Base-by-base conservation (phyloP, 2,888 invertebrate genomes). In the Tipula helvola region DNA sequence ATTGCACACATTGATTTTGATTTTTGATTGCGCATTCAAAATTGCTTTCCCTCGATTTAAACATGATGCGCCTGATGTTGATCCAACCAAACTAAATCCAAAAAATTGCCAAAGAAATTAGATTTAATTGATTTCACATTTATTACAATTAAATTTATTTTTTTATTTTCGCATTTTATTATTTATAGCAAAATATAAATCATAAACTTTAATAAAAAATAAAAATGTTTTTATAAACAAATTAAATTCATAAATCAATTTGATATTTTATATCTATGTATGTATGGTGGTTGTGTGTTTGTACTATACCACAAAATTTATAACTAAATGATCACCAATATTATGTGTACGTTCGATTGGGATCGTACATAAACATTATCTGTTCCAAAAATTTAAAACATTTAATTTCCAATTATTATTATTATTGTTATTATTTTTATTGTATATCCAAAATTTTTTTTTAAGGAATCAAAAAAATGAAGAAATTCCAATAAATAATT, bases 51-150 rank as follows among this genome's bases (percentile, higher is more conserved):
- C 47, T 12, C 47, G n/a, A n/a, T 52, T 5, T 52, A 52, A 13
- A 28, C 2, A 28, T 57, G 52, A 8, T 57, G 52, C 16, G 52
- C 16, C 52, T 57, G 52, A 5, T 16, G n/a, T n/a, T n/a, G n/a
- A n/a, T n/a, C n/a, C n/a, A 52, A 3, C 47, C 52, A 57, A 44
- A 2, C 28, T 28, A 28, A 28, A 28, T 2, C 28, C 10, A 10
- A 44, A 44, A 57, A 57, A 16, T 57, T 7, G 52, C 52, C 16
- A 57, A n/a, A 41, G 52, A 71, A 28, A 71, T 71, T 71, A 71
- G 71, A 71, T 71, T 71, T 71, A 71, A 71, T 71, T 71, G 71
- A 71, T 71, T 71, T 71, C 71, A 71, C 71, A 71, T 71, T 71
- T 71, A 71, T 71, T 71, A 71, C 71, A 71, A 71, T 71, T 71